phyloP scores from a whole-genome alignment of 2,113 vertebrate genomes.

The Vidua chalybeata region DNA sequence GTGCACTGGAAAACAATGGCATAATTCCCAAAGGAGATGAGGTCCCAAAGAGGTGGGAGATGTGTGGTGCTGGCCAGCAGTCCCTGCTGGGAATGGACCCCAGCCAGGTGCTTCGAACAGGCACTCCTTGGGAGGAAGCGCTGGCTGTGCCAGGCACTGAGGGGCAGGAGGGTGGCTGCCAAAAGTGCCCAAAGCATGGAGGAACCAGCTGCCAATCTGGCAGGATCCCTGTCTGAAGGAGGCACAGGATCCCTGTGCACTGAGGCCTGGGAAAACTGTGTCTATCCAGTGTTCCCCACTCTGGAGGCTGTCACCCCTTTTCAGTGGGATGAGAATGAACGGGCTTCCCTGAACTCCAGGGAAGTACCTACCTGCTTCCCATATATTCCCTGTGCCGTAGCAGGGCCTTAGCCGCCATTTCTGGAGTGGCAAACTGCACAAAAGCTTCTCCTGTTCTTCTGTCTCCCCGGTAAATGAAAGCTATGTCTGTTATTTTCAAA shows the following conservation, averaged over 20 bases:
- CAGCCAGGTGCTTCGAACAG: rapidly evolving
- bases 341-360: too few relatives aligned
- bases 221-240: rapidly evolving
- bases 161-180: background rate
- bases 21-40: rapidly evolving
- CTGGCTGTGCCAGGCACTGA: rapidly evolving
- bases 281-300: rapidly evolving
- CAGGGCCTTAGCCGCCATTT: slow-evolving; percentile 83
- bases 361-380: slow-evolving; percentile 80
- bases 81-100: rapidly evolving
- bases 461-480: slow-evolving; percentile 79
- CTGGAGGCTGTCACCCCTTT: background rate
- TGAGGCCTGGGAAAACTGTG: rapidly evolving
- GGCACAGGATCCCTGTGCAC: rapidly evolving
- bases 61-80: rapidly evolving
- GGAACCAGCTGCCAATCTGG: background rate
- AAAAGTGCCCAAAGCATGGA: rapidly evolving
- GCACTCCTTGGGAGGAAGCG: rapidly evolving
- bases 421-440: slow-evolving; percentile 85
- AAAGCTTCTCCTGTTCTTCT: slow-evolving; percentile 85
- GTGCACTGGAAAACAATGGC: rapidly evolving
- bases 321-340: background rate
- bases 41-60: rapidly evolving
- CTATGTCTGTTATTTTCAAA: slow-evolving; percentile 75
- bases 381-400: slow-evolving; percentile 82